Base-by-base conservation (phyloP, 2,888 invertebrate genomes). In the Drosophila greeni region DNA sequence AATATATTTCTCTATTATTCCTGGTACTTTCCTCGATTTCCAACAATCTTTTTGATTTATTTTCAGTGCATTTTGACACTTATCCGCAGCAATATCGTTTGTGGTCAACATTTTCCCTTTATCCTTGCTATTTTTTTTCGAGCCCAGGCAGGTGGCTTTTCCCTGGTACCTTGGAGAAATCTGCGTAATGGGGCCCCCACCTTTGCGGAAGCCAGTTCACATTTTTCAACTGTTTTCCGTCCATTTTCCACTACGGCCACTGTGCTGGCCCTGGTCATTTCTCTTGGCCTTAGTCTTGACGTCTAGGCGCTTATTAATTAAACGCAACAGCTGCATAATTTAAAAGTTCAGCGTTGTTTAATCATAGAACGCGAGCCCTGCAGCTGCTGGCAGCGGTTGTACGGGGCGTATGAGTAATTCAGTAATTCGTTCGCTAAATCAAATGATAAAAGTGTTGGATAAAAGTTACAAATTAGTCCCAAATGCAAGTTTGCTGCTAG, bases 261-360 rank as follows among this genome's bases (percentile, higher is more conserved):
- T 34, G 42, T 29, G 8, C 42, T 51, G 47, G 51, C 36, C 65
- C 45, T 14, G 68, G 58, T 49, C 49, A 76, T 80, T 70, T 74
- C 52, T 79, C 74, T 66, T 24, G 26, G 53, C 53, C 29, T 20
- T 45, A 54, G 48, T 43, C 67, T 29, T 39, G 59, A 49, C 54
- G 36, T 73, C 76, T 66, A 70, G 72, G 66, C 66, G 59, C 53
- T 58, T 73, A 80, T 80, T 76, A 78, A 82, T 82, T 78, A 78
- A 80, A 80, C 74, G 70, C 72, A 76, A 65, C 82, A 79, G 65
- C 68, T 51, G 64, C 51, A 53, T 45, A 36, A 57, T 58, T 68
- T 60, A 60, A 66, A 58, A 52, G 47, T 48, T 23, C 58, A 39
- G 45, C 45, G 47, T n/a, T 20, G 54, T 76, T 79, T 76, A 79